Percentiles rank a stretch among this genome's conserved stretches.
These are phyloP conservation scores for Macrophya alboannulata DNA, from an alignment of 2,888 invertebrate species.

Conservation along the genomic window DNA sequence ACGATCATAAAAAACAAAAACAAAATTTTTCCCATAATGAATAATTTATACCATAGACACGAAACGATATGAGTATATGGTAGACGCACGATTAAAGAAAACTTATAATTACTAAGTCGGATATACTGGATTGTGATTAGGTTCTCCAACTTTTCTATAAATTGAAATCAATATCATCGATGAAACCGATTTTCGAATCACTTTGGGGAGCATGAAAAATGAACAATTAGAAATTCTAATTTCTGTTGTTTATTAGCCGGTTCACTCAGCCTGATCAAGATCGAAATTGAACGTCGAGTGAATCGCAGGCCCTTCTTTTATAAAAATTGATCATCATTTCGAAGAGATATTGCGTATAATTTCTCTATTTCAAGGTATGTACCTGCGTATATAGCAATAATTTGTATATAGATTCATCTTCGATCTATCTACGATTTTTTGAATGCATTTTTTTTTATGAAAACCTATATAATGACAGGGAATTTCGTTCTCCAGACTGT, in stretches of 20 bases:
- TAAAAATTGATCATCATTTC: neutral
- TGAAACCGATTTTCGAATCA: no score
- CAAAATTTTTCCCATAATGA: constrained; percentile 25
- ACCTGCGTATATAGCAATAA: no score
- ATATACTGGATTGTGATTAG: constrained; percentile 8
- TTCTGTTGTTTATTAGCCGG: no score
- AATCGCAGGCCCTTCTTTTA: no score
- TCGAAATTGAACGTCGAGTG: no score
- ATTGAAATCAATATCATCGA: no score
- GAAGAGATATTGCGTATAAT: neutral
- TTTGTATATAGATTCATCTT: no score
- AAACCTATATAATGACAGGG: neutral
- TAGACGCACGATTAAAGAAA: constrained; percentile 2
- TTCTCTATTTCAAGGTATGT: neutral
- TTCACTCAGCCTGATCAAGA: no score
- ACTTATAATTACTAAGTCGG: constrained; percentile 20
- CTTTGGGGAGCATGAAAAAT: no score
- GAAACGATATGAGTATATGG: constrained; percentile 12
- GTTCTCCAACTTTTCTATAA: neutral
- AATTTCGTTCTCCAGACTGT: neutral
- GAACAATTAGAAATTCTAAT: no score
- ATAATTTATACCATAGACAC: constrained; percentile 28
- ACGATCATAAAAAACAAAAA: constrained; percentile 1
- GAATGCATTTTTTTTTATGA: no score
- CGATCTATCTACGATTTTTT: no score